A percentile compares a stretch with the other conserved stretches of the same genome.
These are phyloP conservation scores for Amblyraja radiata DNA, from an alignment of 2,797 vertebrate species.

Conservation along the genomic window DNA sequence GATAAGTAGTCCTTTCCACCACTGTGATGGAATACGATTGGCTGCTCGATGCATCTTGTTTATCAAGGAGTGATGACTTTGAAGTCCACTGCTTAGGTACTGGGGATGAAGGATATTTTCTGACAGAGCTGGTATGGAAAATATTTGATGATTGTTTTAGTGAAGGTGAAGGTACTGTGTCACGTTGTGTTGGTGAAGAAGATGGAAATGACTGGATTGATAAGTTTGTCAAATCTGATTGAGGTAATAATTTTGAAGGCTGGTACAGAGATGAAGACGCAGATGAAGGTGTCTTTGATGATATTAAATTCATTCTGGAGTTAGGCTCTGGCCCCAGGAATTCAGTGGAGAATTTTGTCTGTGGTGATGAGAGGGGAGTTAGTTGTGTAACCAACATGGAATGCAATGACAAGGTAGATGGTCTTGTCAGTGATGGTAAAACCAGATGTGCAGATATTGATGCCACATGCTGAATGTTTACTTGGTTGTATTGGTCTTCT, in stretches of 20 bases:
- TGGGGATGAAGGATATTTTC: not conserved
- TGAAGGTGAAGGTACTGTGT: not conserved
- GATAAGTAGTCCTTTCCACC: not conserved
- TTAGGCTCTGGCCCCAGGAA: not conserved
- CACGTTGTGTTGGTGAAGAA: not conserved
- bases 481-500: slow-evolving; percentile 23
- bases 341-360: not conserved
- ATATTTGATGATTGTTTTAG: not conserved
- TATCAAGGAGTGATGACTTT: not conserved
- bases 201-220: not conserved
- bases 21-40: not conserved
- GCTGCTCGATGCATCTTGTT: not conserved
- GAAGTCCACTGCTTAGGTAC: not conserved
- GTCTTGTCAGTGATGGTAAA: not conserved
- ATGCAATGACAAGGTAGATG: not conserved
- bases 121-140: too few species aligned
- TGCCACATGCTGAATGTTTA: not conserved
- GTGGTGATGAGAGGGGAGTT: not conserved
- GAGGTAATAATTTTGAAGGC: slow-evolving; percentile 10
- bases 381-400: not conserved
- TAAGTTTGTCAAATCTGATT: not conserved
- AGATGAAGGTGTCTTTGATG: not conserved
- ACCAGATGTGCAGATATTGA: not conserved
- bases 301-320: not conserved
- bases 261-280: not conserved